These are phyloP conservation scores for Plagodis dolabraria DNA, from an alignment of 2,888 invertebrate species.

Conservation along the genomic window DNA sequence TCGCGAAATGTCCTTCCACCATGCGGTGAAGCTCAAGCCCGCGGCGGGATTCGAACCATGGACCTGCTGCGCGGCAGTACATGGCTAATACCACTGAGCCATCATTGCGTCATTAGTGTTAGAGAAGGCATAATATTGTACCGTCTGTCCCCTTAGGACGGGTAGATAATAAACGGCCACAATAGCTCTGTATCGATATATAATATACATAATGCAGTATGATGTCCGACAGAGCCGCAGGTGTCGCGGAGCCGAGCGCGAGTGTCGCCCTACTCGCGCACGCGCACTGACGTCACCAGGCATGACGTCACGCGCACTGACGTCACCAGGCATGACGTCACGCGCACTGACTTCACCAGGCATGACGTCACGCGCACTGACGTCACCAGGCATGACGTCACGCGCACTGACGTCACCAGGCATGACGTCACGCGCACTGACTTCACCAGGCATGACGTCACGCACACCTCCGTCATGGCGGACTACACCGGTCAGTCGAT, in stretches of 20 bases:
- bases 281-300: constrained; percentile 24
- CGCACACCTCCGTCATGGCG: constrained; percentile 59
- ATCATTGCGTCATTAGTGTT: no score
- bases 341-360: constrained; percentile 36
- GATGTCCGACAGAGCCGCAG: constrained; percentile 22
- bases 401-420: constrained; percentile 36
- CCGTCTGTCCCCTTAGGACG: no score
- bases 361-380: constrained; percentile 42
- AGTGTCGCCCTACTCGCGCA: constrained; percentile 77
- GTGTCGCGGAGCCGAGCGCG: constrained; percentile 72
- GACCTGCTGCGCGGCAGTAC: no score
- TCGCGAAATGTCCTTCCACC: no score
- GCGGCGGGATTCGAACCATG: no score
- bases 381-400: constrained; percentile 17
- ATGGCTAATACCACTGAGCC: no score
- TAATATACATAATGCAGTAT: neutral
- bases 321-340: constrained; percentile 17
- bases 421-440: constrained; percentile 40
- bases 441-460: constrained; percentile 17
- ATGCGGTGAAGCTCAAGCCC: no score
- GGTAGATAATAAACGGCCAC: no score
- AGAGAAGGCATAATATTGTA: no score
- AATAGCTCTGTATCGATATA: neutral
- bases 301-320: constrained; percentile 41
- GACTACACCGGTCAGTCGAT: constrained; percentile 19